phyloP scores from a whole-genome alignment of 2,797 vertebrate species.

The Somateria mollissima region DNA sequence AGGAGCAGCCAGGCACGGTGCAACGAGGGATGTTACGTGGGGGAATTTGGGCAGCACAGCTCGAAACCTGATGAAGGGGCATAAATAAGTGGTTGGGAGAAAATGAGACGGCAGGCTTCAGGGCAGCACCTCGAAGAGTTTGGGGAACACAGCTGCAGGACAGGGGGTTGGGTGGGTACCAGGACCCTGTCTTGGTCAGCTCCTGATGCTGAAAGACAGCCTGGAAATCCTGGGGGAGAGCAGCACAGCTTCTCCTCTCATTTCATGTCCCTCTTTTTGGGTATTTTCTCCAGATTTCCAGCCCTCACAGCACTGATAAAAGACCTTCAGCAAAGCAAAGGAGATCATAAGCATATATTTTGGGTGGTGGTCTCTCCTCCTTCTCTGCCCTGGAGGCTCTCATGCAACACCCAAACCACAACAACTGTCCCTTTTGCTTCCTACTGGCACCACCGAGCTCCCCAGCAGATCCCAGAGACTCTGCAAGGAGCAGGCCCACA shows the following conservation, averaged over 20 bases:
- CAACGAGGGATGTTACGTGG: too few relatives aligned
- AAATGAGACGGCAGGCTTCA: neutral
- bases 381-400: neutral
- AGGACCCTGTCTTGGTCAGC: neutral
- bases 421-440: neutral
- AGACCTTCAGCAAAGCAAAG: neutral
- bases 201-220: neutral
- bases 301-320: neutral
- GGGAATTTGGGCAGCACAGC: neutral
- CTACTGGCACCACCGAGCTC: fast-evolving
- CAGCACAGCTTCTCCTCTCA: neutral
- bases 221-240: neutral
- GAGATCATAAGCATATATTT: fast-evolving
- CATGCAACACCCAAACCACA: neutral
- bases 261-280: neutral
- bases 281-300: neutral
- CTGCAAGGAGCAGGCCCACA: neutral
- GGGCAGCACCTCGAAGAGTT: neutral
- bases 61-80: neutral
- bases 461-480: neutral
- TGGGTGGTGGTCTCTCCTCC: neutral
- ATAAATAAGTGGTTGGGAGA: neutral
- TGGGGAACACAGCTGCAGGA: neutral
- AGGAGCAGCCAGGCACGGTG: neutral
- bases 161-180: neutral